Evolutionary conservation across 2,888 invertebrate genomes (phyloP), one percentile per base, ranked within the genome.

Genomic region (Idaea dimidiata): DNA sequence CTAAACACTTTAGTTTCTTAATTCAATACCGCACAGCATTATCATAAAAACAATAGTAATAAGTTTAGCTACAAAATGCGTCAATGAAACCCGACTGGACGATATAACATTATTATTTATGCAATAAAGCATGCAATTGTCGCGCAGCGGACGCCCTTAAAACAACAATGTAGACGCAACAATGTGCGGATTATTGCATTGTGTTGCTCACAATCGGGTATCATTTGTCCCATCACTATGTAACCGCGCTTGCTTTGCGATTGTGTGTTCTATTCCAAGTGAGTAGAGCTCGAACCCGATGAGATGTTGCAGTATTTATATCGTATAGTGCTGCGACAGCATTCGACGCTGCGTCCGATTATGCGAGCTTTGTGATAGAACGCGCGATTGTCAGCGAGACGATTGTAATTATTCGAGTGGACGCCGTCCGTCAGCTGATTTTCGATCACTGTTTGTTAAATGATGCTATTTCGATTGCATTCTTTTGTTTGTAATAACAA

Each of bases 141-240:
- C 83, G 81, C 82, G 81, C 82, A 82, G 84, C 81, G 83, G 76
- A 88, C 91, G 86, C 89, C 91, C 91, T 92, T 93, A 91, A 91
- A 92, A 91, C 93, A 93, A 92, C 93, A 93, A 93, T 93, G 93
- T 89, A 86, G 85, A 85, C 77, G 86, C 87, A 86, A 93, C 93
- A 93, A 93, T 93, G 83, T 88, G 74, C 86, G 89, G 93, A 93
- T 93, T 93, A 93, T 92, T 93, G 91, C 92, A 93, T 93, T 93
- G 93, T 93, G 84, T 84, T 83, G 79, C 83, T 84, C 85, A 91
- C 90, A 92, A 89, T 90, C 89, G 87, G 76, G 79, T 80, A 80
- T 82, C 83, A 81, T 79, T 82, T 79, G 75, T 75, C 80, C 78
- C 82, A 78, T 79, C 83, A 80, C 86, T 88, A 88, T 81, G 74